Base-by-base conservation (phyloP, 2,888 invertebrate species). In the Carterocephalus palaemon region DNA sequence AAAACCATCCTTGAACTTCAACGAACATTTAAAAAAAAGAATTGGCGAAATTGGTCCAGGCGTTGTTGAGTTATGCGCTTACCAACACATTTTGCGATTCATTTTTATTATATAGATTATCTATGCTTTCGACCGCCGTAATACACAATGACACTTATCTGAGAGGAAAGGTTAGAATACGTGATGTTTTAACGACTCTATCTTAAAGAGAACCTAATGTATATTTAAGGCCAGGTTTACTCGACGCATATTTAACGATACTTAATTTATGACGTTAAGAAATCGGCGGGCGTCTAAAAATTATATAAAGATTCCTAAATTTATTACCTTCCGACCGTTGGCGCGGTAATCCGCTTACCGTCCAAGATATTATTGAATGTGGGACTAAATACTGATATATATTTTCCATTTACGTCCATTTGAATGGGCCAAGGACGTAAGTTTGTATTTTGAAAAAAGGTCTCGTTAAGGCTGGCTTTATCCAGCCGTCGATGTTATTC, bases 221-320 rank as follows among this genome's bases (percentile, higher is more conserved):
- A 68, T 74, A 76, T 75, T 79, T 78, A 75, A 73, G 73, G 66
- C 71, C 67, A 70, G 66, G 62, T 67, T 48, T 48, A 59, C 56
- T 46, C 59, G 64, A 59, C 64, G 69, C 63, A 69, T 65, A 70
- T 73, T 79, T 81, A 85, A 84, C 83, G 74, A 85, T 82, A 82
- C 77, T 76, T 74, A 84, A 85, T 86, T 84, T 86, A 86, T 83
- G 80, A 71, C 76, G 61, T 58, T 70, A 75, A 77, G 75, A 70
- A 75, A 76, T 73, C 69, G 72, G 64, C 67, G 70, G 65, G 64
- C 65, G 66, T 71, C 70, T 78, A 75, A 82, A 84, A 84, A 84
- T 81, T 83, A 78, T 28, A 15, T 84, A 85, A 85, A 85, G 83
- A 85, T 82, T 83, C 81, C 76, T 75, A 62, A 77, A 86, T 86